These are phyloP conservation scores for Mycetomoellerius zeteki DNA, from an alignment of 1,140 invertebrate species.

Conservation along the genomic window DNA sequence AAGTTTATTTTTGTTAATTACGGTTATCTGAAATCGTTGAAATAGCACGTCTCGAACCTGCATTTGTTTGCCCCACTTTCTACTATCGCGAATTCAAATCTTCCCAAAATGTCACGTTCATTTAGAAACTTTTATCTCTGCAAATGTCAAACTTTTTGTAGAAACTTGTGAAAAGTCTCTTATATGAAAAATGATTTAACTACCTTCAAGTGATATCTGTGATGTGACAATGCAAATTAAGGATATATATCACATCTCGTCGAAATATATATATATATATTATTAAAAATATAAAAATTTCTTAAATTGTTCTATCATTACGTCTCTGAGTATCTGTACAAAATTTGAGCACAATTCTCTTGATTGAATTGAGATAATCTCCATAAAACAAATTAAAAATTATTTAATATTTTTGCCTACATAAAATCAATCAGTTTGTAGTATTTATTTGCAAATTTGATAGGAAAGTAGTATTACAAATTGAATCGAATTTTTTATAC, in stretches of 20 bases:
- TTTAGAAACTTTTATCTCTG: background rate
- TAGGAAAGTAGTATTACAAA: no score
- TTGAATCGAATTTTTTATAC: no score
- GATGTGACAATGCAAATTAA: background rate
- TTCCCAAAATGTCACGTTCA: background rate
- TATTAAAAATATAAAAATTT: background rate
- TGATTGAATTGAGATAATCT: background rate
- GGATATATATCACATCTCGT: background rate
- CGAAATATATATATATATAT: no score
- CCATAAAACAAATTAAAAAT: no score
- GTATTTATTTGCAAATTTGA: no score
- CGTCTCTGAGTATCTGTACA: background rate
- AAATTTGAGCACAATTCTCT: background rate
- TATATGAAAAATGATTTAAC: background rate
- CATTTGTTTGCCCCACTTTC: background rate
- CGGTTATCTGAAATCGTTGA: background rate
- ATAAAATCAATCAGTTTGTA: no score
- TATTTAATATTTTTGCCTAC: no score
- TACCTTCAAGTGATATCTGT: background rate
- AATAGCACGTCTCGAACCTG: background rate
- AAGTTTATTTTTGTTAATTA: conserved; percentile 40
- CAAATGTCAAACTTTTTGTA: background rate
- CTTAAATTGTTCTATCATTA: background rate
- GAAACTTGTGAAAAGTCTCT: background rate
- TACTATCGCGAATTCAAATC: background rate